Evolutionary conservation across 2,888 invertebrate species (phyloP).

Genomic region (Drosophila mimica): DNA sequence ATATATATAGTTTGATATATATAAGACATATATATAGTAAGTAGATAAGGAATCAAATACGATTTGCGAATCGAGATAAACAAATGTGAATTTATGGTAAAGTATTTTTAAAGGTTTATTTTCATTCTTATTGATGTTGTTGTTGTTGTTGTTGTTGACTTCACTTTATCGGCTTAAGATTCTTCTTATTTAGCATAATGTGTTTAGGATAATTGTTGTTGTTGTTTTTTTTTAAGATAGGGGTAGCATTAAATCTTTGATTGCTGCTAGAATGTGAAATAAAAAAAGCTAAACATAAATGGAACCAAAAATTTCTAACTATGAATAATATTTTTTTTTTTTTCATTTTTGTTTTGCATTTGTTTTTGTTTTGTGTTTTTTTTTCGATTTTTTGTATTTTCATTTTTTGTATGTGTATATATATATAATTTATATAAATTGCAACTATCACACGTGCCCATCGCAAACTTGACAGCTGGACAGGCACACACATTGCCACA

Average conservation of each 20-base stretch:
- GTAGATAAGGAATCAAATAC: slow-evolving; percentile 44
- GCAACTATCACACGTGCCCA: slow-evolving; percentile 80
- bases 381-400: slow-evolving; percentile 37
- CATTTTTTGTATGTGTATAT: slow-evolving; percentile 47
- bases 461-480: slow-evolving; percentile 54
- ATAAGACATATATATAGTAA: slow-evolving; percentile 18
- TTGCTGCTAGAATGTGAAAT: slow-evolving; percentile 65
- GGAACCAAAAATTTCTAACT: slow-evolving; percentile 53
- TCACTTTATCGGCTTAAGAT: slow-evolving; percentile 47
- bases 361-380: slow-evolving; percentile 41
- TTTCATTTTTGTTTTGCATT: slow-evolving; percentile 32
- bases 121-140: slow-evolving; percentile 24
- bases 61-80: slow-evolving; percentile 56
- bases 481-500: slow-evolving; percentile 76
- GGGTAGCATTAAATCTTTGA: slow-evolving; percentile 78
- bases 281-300: slow-evolving; percentile 55
- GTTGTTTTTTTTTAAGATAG: slow-evolving; percentile 54
- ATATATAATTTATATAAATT: slow-evolving; percentile 76
- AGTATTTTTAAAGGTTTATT: slow-evolving; percentile 55
- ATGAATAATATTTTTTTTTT: slow-evolving; percentile 63
- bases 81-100: slow-evolving; percentile 49
- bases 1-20: slow-evolving; percentile 33
- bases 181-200: slow-evolving; percentile 40
- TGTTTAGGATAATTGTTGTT: slow-evolving; percentile 52
- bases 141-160: slow-evolving; percentile 37